phyloP scores from a whole-genome alignment of 1,140 invertebrate species.

The Drosophila truncata region DNA sequence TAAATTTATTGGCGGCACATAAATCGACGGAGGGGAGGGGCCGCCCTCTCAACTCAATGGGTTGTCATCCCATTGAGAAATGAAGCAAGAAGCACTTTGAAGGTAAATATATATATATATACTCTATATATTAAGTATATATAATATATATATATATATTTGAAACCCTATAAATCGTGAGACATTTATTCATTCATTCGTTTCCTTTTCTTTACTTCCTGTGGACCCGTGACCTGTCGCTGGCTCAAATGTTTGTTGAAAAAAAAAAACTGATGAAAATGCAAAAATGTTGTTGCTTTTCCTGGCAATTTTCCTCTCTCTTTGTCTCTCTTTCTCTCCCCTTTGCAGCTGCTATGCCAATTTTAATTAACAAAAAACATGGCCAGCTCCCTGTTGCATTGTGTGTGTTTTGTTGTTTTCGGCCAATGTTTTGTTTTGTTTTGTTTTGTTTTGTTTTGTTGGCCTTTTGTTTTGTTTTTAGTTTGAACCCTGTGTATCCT shows the following conservation, averaged over 20 bases:
- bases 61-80: constrained; percentile 52
- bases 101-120: constrained; percentile 50
- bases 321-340: no score
- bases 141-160: background rate
- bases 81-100: constrained; percentile 51
- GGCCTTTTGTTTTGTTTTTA: constrained; percentile 42
- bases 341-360: constrained; percentile 58
- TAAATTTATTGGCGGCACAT: constrained; percentile 81
- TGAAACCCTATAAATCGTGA: constrained; percentile 23
- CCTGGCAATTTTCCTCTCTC: background rate
- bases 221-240: constrained; percentile 29
- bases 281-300: constrained; percentile 50
- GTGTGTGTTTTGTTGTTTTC: constrained; percentile 49
- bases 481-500: constrained; percentile 35
- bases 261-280: constrained; percentile 52
- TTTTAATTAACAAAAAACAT: constrained; percentile 82
- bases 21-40: constrained; percentile 55
- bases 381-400: constrained; percentile 64
- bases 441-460: constrained; percentile 53
- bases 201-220: constrained; percentile 2
- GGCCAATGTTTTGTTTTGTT: no score
- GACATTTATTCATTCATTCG: constrained; percentile 13
- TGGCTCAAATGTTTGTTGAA: constrained; percentile 21
- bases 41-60: constrained; percentile 30
- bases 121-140: background rate